phyloP scores from a whole-genome alignment of 2,797 vertebrate genomes.

The Mycteria americana region DNA sequence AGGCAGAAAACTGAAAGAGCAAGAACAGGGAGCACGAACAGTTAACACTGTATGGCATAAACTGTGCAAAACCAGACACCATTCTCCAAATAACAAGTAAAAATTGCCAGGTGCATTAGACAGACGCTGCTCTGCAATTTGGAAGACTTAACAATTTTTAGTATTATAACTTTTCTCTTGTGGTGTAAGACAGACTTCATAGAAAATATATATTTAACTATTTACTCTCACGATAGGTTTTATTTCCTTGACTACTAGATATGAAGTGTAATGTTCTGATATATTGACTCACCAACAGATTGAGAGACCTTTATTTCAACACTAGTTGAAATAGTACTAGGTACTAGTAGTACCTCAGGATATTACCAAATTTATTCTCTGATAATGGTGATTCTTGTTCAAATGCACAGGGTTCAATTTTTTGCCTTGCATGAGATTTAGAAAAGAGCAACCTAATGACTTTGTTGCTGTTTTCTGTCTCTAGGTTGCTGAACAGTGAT shows the following conservation, averaged over 20 bases:
- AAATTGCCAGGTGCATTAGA: background rate
- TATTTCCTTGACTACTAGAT: background rate
- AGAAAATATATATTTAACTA: background rate
- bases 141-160: background rate
- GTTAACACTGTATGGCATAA: background rate
- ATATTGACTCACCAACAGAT: background rate
- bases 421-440: background rate
- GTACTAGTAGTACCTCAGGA: background rate
- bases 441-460: background rate
- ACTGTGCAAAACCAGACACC: background rate
- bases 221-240: background rate
- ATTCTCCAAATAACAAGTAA: background rate
- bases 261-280: background rate
- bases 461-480: background rate
- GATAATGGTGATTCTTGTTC: background rate
- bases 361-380: background rate
- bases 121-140: background rate
- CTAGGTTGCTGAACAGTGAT: background rate
- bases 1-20: background rate
- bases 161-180: background rate
- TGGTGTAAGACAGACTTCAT: background rate
- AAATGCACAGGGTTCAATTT: background rate
- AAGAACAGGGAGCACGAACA: background rate
- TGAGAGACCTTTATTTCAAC: background rate
- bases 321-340: background rate